Percentiles rank a stretch among this genome's conserved stretches.
These are phyloP conservation scores for Hemicordylus capensis DNA, from an alignment of 2,113 vertebrate species.

Conservation along the genomic window DNA sequence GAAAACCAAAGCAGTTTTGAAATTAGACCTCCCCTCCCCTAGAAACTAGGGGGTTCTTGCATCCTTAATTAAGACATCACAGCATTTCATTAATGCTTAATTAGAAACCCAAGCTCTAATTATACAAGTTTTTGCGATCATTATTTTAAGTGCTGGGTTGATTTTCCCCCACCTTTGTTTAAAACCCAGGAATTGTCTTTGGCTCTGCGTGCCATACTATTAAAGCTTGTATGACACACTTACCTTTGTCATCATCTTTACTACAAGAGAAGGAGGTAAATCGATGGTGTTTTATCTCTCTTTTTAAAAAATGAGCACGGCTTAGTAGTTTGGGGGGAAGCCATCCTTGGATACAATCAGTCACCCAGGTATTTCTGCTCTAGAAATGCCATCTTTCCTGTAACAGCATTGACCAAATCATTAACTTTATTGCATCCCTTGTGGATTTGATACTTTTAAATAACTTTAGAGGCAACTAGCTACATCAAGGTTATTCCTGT, in stretches of 20 bases:
- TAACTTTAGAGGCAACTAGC: not conserved
- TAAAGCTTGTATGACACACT: not conserved
- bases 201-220: not conserved
- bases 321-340: not conserved
- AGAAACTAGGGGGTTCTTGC: not conserved
- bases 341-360: not conserved
- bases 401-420: not conserved
- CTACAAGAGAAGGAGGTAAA: not conserved
- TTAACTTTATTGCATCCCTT: constrained; percentile 1
- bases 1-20: not conserved
- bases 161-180: not conserved
- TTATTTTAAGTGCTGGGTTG: not conserved
- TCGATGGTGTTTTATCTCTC: not conserved
- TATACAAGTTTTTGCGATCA: not conserved
- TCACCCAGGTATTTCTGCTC: constrained; percentile 14
- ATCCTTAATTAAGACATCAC: not conserved
- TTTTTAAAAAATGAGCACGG: not conserved
- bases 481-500: not conserved
- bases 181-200: not conserved
- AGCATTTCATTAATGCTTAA: not conserved
- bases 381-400: not conserved
- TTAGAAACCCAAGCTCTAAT: not conserved
- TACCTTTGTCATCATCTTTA: not conserved
- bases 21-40: too few relatives aligned
- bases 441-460: not conserved